Base-by-base conservation (phyloP, 1,140 invertebrate genomes). In the Danaus plexippus region DNA sequence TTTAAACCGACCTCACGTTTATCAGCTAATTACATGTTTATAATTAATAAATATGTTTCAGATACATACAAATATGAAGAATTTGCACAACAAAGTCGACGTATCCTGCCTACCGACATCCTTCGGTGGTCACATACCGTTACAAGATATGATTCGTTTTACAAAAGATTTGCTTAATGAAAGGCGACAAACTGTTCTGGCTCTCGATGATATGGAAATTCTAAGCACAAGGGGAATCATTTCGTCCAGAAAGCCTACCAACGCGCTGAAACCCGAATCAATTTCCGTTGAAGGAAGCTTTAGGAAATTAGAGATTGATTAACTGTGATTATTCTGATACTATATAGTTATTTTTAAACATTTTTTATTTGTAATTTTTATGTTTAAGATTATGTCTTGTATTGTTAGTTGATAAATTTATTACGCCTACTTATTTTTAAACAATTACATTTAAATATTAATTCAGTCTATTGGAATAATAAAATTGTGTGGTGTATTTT, bases 71-170 rank as follows among this genome's bases (percentile, higher is more conserved):
- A 91, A 83, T 54, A 65, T 91, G 8, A 87, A 90, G n/a, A 90
- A 91, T 7, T 71, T 95, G 32, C 88, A 90, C 52, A 89, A 91
- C 61, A 69, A 84, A 8, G 83, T 95, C 9, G 90, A 93, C 59
- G 71, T 89, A 1, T 88, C 89, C 47, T 94, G 93, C 61, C 78
- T 96, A 18, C 95, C 94, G 0, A 89, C 90, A 41, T 92, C 93
- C 68, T 94, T 94, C 73, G 94, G 94, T 2, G 95, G 94, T 0
- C 87, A 89, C 11, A 87, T 94, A 53, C 91, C 93, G 22, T 82
- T 93, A 55, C 83, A 90, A 1, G 91, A 94, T 47, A 95, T 96
- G 93, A 92, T 94, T n/a, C 88, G 90, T 77, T 87, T 80, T 63
- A 93, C 93, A 69, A 92, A 92, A 63, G 86, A 89, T 49, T 85